A percentile compares a stretch with the other conserved stretches of the same genome.
phyloP scores from a whole-genome alignment of 2,888 invertebrate genomes.

The Holacanthella duospinosa region DNA sequence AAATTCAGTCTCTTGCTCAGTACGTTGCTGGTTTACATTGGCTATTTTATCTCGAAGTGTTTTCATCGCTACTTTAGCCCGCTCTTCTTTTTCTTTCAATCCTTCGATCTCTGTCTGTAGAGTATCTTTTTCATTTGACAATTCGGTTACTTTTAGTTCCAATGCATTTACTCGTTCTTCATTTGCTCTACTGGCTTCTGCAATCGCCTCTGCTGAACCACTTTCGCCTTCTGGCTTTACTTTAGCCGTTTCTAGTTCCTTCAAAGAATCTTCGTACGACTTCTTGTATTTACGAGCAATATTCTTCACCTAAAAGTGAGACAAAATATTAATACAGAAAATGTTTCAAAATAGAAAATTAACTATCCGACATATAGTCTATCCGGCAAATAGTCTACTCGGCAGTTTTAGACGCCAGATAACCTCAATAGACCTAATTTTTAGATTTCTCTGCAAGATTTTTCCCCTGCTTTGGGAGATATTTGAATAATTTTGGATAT shows the following conservation, averaged over 20 bases:
- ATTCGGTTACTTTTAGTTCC: slow-evolving; percentile 45
- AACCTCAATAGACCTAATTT: too few relatives aligned
- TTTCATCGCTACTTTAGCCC: slow-evolving; percentile 25
- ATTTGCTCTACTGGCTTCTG: slow-evolving; percentile 24
- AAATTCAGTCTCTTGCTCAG: slow-evolving; percentile 21
- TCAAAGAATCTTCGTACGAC: slow-evolving; percentile 60
- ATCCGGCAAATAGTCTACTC: too few relatives aligned
- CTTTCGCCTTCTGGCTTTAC: slow-evolving; percentile 55
- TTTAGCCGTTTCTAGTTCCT: slow-evolving; percentile 55
- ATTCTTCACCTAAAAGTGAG: slow-evolving; percentile 52
- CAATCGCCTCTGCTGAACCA: slow-evolving; percentile 40
- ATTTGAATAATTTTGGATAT: too few relatives aligned
- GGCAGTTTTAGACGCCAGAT: too few relatives aligned
- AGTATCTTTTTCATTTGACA: slow-evolving; percentile 25
- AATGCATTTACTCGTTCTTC: too few relatives aligned
- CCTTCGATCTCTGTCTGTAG: slow-evolving; percentile 26
- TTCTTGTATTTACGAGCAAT: slow-evolving; percentile 88
- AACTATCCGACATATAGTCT: too few relatives aligned
- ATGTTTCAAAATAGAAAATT: too few relatives aligned
- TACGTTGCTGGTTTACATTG: slow-evolving; percentile 15
- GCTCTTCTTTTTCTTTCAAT: slow-evolving; percentile 22
- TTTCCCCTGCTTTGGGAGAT: too few relatives aligned
- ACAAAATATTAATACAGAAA: neutral
- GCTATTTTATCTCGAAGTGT: slow-evolving; percentile 23
- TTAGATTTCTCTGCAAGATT: neutral